A percentile compares a stretch with the other conserved stretches of the same genome.
These are phyloP conservation scores for Procavia capensis DNA, from an alignment of 2,113 vertebrate species.

Conservation along the genomic window DNA sequence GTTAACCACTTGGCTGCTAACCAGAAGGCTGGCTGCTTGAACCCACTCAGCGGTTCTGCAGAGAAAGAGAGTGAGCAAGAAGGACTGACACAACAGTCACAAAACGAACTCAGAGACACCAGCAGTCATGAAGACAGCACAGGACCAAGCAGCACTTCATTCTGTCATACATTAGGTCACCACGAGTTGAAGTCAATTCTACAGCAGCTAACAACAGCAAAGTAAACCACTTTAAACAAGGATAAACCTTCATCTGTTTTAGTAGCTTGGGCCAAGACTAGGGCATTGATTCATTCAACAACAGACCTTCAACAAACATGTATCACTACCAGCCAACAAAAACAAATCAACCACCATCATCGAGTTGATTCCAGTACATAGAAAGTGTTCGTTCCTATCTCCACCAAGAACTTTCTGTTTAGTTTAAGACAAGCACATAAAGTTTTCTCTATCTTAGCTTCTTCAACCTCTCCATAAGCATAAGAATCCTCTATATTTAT, in stretches of 20 bases:
- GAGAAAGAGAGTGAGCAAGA: background rate
- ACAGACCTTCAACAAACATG: background rate
- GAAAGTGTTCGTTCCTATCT: background rate
- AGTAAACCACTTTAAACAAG: background rate
- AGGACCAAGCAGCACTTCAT: background rate
- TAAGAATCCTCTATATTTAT: background rate
- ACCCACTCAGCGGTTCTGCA: background rate
- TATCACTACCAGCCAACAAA: background rate
- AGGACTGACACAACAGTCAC: background rate
- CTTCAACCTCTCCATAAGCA: background rate
- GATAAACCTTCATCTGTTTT: background rate
- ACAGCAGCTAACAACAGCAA: background rate
- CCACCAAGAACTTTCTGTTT: background rate
- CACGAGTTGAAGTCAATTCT: no score
- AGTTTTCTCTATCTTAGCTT: background rate
- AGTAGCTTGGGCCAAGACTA: background rate
- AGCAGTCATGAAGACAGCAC: background rate
- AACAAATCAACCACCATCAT: no score
- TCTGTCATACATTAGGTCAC: no score
- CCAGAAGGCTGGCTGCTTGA: background rate
- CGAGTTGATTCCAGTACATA: no score
- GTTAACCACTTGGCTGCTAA: background rate
- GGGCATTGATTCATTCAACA: background rate
- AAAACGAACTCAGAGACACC: background rate
- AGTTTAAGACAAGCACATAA: background rate